Percentiles rank a stretch among this genome's conserved stretches.
Evolutionary conservation across 2,113 vertebrate genomes (phyloP).

Genomic region (Baryphthengus martii): DNA sequence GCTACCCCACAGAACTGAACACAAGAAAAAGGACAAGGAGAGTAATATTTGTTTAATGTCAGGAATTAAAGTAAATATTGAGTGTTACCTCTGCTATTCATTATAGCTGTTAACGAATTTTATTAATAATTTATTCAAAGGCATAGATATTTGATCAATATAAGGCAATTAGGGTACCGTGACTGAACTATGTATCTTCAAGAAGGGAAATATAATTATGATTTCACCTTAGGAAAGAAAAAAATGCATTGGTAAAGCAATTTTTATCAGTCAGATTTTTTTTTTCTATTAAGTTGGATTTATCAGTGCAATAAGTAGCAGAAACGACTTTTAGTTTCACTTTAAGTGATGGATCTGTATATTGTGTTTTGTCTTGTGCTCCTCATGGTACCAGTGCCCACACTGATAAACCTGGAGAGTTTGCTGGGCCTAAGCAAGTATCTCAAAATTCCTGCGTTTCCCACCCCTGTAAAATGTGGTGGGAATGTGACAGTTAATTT

Average conservation of each 20-base stretch:
- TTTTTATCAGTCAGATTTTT: not conserved
- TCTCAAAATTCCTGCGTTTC: not conserved
- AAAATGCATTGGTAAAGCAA: not conserved
- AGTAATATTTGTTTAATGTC: not conserved
- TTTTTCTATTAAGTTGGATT: not conserved
- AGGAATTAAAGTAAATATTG: not conserved
- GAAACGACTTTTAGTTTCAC: not conserved
- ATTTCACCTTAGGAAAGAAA: not conserved
- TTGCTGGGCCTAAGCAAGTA: not conserved
- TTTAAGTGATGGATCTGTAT: not conserved
- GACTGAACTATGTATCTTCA: not conserved
- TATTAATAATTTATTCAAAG: not conserved
- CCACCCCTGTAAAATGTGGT: not conserved
- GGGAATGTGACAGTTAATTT: not conserved
- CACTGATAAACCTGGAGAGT: not conserved
- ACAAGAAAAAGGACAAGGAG: not conserved
- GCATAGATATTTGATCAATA: not conserved
- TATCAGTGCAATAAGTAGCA: not conserved
- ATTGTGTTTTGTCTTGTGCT: not conserved
- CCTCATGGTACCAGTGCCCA: not conserved
- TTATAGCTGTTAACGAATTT: not conserved
- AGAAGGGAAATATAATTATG: not conserved
- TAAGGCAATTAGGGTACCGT: not conserved
- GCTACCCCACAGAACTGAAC: not conserved
- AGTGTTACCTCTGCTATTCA: not conserved